These are phyloP conservation scores for Ricordea florida DNA, from an alignment of 92 coral and sea anemone species.

Conservation along the genomic window DNA sequence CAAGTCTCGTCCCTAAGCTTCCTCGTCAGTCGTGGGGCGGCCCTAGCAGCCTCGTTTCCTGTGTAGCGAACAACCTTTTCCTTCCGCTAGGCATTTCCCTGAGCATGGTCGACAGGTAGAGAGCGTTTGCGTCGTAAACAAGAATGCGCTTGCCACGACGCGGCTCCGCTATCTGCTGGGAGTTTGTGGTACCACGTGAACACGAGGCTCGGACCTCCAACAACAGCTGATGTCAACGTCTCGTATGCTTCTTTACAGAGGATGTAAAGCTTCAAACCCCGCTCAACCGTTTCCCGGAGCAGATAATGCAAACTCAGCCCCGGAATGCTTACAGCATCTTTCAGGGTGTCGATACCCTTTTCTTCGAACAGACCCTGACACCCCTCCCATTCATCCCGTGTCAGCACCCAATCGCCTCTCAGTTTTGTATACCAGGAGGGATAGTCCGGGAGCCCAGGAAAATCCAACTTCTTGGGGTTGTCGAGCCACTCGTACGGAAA, in stretches of 20 bases:
- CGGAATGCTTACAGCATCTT: no score
- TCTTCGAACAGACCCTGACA: no score
- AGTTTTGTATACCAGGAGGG: neutral
- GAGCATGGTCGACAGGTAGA: neutral
- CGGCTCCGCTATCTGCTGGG: neutral
- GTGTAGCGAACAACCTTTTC: no score
- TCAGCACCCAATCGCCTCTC: neutral
- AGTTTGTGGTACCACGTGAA: neutral
- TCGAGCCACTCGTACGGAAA: neutral
- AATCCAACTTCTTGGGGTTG: neutral
- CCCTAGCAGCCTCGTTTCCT: no score
- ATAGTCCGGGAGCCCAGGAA: neutral
- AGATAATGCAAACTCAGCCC: neutral
- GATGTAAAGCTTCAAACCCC: neutral
- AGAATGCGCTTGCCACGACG: neutral
- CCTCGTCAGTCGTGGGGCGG: no score
- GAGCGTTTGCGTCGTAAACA: neutral
- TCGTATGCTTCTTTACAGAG: neutral
- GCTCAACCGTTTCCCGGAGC: neutral
- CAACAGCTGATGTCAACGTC: neutral
- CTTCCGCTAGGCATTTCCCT: neutral
- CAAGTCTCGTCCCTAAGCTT: no score
- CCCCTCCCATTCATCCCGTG: no score
- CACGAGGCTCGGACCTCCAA: neutral
- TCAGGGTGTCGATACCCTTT: no score